Percentiles rank a stretch among this genome's conserved stretches.
phyloP scores from a whole-genome alignment of 1,140 invertebrate genomes.

The Acromyrmex charruanus region DNA sequence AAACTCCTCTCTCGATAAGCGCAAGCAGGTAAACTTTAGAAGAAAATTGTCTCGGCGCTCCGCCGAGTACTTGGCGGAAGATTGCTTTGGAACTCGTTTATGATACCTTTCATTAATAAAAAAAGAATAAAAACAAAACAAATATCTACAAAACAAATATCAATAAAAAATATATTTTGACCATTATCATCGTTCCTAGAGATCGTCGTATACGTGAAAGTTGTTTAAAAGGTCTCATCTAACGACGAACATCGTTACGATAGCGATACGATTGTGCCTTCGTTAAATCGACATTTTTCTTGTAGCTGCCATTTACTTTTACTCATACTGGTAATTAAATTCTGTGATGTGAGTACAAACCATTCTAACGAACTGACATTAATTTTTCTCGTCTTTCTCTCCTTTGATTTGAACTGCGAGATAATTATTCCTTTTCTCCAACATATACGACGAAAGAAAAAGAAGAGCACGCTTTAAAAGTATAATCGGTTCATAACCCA shows the following conservation, averaged over 20 bases:
- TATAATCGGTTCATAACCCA: constrained; percentile 26
- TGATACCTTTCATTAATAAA: constrained; percentile 57
- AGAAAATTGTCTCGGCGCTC: constrained; percentile 59
- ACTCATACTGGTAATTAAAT: constrained; percentile 53
- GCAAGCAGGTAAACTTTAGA: constrained; percentile 33
- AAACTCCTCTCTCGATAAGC: constrained; percentile 34
- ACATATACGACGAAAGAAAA: neutral
- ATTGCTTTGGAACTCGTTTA: constrained; percentile 59
- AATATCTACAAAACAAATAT: constrained; percentile 27
- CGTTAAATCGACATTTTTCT: constrained; percentile 55
- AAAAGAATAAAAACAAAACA: neutral
- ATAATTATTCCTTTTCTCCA: constrained; percentile 37
- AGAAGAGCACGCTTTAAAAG: constrained; percentile 12
- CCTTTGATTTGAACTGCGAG: constrained; percentile 20
- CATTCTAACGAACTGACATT: constrained; percentile 51
- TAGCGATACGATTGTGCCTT: constrained; percentile 22
- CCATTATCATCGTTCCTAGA: neutral
- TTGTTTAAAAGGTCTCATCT: constrained; percentile 13
- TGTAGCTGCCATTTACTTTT: constrained; percentile 36
- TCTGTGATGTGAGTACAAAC: constrained; percentile 31
- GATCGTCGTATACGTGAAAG: constrained; percentile 31
- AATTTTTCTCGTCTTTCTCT: constrained; percentile 48
- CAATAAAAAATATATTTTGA: constrained; percentile 32
- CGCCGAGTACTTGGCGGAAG: constrained; percentile 34
- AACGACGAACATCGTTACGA: constrained; percentile 40